Evolutionary conservation across 2,113 vertebrate genomes (phyloP), one percentile per base, ranked within the genome.

Genomic region (Saimiri boliviensis): DNA sequence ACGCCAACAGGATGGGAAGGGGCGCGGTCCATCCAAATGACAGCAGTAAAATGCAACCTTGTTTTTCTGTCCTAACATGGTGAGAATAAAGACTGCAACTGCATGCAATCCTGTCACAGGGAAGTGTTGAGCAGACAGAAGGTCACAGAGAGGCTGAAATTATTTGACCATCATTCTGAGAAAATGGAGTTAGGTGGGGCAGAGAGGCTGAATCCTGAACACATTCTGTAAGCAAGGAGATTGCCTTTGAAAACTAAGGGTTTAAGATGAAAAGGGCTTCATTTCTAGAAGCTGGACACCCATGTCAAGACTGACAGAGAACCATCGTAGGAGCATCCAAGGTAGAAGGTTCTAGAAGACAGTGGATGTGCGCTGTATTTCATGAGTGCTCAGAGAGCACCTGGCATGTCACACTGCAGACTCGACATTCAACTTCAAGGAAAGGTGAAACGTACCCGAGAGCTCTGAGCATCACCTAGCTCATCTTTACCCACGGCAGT

Each of bases 161-260:
- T 6, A 12, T 30, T 2, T 20, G 30, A 23, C 21, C n/a, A 19
- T 5, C 25, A 7, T 80, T 35, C n/a, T 8, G 35, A 23, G 2
- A 7, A 4, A 2, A 47, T 0, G 2, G 37, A 25, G 9, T 3
- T 16, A 4, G 47, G 37, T 0, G 9, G 52, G 1, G 2, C 0
- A 0, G 30, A 17, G 27, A 54, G 6, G 17, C 27, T 17, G 17
- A 42, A 12, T 12, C 11, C 63, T 30, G 60, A 63, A n/a, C 0
- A 10, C 47, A 37, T 14, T 54, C 54, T n/a, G 37, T 0, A 19
- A 10, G 66, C 37, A 3, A 45, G 45, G 40, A n/a, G 32, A 8
- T 2, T 4, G 11, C 21, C 45, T 71, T 35, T 4, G 23, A 21
- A 63, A 56, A 35, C 2, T 17, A 5, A 52, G 25, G 45, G 14